Percentiles rank a stretch among this genome's conserved stretches.
These are phyloP conservation scores for Siniperca obscura DNA, from an alignment of 2,797 vertebrate genomes.

Conservation along the genomic window DNA sequence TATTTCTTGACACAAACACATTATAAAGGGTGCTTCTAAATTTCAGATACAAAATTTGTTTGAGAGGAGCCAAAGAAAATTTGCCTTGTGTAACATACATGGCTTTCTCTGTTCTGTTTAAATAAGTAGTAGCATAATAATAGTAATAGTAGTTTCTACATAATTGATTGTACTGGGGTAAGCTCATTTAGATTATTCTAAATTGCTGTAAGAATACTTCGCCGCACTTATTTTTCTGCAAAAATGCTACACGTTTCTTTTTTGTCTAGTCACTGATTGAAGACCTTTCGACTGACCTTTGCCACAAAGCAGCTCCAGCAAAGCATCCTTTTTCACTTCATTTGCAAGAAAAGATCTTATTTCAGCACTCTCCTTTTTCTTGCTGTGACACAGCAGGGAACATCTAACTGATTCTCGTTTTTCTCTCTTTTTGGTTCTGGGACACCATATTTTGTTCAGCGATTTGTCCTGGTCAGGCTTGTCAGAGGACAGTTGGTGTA, in stretches of 20 bases:
- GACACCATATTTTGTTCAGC: constrained; percentile 75
- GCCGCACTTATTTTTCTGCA: constrained; percentile 40
- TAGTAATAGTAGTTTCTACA: constrained; percentile 10
- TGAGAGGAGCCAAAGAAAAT: constrained; percentile 23
- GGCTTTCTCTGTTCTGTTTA: neutral
- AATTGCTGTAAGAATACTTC: constrained; percentile 37
- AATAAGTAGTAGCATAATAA: constrained; percentile 5
- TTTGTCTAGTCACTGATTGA: constrained; percentile 67
- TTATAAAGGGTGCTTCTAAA: neutral
- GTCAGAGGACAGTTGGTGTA: constrained; percentile 79
- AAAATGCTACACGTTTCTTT: constrained; percentile 22
- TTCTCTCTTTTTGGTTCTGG: constrained; percentile 71
- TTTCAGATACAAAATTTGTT: neutral
- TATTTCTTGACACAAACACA: neutral
- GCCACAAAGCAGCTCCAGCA: constrained; percentile 58
- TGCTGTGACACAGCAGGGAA: constrained; percentile 43
- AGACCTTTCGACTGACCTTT: constrained; percentile 78
- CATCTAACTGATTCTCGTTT: constrained; percentile 77
- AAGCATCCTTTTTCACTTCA: constrained; percentile 66
- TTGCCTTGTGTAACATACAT: constrained; percentile 2
- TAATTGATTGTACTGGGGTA: constrained; percentile 36
- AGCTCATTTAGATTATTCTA: constrained; percentile 47
- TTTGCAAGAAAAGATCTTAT: constrained; percentile 76
- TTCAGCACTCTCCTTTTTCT: constrained; percentile 52
- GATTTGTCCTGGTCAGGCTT: constrained; percentile 79